Percentiles rank a stretch among this genome's conserved stretches.
Conservation (phyloP, 2,113 vertebrate genomes). For the Apeltes quadracus region DNA sequence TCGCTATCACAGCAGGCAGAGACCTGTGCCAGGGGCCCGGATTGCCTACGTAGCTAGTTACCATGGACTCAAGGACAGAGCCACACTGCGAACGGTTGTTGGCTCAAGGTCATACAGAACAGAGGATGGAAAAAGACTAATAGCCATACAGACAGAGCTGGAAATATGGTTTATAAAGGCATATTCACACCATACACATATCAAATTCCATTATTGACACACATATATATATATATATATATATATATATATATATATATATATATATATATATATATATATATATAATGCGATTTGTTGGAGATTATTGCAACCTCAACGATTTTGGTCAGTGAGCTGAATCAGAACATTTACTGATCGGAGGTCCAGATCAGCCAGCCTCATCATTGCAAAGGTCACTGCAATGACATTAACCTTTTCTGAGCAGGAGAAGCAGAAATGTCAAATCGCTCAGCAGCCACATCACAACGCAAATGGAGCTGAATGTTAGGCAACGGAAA, state of each 20-base stretch:
- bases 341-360: slow-evolving; percentile 52
- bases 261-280: not conserved
- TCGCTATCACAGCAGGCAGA: slow-evolving; percentile 49
- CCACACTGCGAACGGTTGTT: slow-evolving; percentile 47
- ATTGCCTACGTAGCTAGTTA: slow-evolving; percentile 24
- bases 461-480: slow-evolving; percentile 54
- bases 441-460: slow-evolving; percentile 57
- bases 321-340: slow-evolving; percentile 36
- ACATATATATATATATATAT: not conserved
- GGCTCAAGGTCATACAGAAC: slow-evolving; percentile 77
- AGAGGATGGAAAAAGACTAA: slow-evolving; percentile 35
- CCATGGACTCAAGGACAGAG: slow-evolving; percentile 38
- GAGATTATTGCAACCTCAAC: slow-evolving; percentile 35
- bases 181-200: not conserved
- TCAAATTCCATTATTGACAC: not conserved
- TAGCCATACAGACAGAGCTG: slow-evolving; percentile 26
- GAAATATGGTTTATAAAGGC: slow-evolving; percentile 19
- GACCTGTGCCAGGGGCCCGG: slow-evolving; percentile 42
- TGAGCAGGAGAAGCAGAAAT: slow-evolving; percentile 62
- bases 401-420: slow-evolving; percentile 80
- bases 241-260: not conserved
- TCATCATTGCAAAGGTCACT: slow-evolving; percentile 77
- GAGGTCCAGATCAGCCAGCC: slow-evolving; percentile 41
- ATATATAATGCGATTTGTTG: slow-evolving; percentile 11
- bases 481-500: slow-evolving; percentile 30